Conservation (phyloP, 2,888 invertebrate species). For the Epirrita christyi region DNA sequence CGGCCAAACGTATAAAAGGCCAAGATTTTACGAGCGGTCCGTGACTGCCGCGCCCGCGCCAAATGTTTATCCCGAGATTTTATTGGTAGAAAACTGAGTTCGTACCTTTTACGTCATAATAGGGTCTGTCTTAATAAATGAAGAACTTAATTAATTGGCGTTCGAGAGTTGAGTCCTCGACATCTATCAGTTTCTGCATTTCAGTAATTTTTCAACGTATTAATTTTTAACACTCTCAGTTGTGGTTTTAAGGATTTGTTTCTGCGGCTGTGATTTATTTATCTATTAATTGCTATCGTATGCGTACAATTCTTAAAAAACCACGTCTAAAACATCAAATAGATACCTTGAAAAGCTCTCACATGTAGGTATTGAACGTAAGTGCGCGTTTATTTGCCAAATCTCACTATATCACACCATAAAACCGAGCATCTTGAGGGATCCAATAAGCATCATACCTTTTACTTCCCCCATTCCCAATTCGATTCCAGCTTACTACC, state of each 20-base stretch:
- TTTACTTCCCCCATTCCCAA: constrained; percentile 20
- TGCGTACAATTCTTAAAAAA: background rate
- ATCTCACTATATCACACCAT: constrained; percentile 29
- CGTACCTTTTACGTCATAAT: constrained; percentile 14
- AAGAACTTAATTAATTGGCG: too few relatives aligned
- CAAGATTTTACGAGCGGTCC: constrained; percentile 69
- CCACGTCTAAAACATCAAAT: background rate
- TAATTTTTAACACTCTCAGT: background rate
- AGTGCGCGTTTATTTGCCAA: constrained; percentile 33
- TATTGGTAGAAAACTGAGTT: constrained; percentile 47
- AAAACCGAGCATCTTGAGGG: constrained; percentile 31
- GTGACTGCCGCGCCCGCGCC: constrained; percentile 52
- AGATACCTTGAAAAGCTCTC: background rate
- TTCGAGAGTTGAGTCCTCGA: too few relatives aligned
- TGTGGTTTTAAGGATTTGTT: too few relatives aligned
- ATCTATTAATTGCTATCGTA: background rate
- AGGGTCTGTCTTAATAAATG: constrained; percentile 2
- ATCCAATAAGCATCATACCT: constrained; percentile 34
- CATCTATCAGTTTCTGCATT: too few relatives aligned
- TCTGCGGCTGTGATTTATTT: background rate
- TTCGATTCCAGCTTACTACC: constrained; percentile 68
- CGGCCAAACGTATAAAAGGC: constrained; percentile 61
- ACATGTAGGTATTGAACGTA: constrained; percentile 13
- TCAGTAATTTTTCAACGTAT: background rate
- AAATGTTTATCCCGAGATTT: constrained; percentile 61